Percentiles rank a stretch among this genome's conserved stretches.
phyloP scores from a whole-genome alignment of 1,140 invertebrate genomes.

The Berghia stephanieae region DNA sequence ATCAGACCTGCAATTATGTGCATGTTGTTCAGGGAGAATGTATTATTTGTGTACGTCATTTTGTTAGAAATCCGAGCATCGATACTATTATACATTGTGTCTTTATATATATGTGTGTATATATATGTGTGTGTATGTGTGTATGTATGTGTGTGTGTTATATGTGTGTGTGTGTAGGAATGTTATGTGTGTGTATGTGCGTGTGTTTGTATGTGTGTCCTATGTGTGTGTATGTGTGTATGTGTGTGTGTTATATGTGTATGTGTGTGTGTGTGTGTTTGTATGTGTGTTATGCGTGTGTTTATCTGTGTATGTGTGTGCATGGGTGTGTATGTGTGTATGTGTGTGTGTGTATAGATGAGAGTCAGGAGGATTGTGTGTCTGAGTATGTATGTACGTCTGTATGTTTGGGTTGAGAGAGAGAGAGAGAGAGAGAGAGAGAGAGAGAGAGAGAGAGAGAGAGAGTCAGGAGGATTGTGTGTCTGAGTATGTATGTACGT shows the following conservation, averaged over 20 bases:
- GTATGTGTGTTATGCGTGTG: not conserved
- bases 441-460: conserved; percentile 15
- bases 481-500: not conserved
- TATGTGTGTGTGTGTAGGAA: too few relatives aligned
- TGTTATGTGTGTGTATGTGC: too few relatives aligned
- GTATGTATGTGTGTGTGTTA: not conserved
- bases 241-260: too few relatives aligned
- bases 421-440: conserved; percentile 8
- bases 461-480: not conserved
- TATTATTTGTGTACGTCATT: conserved; percentile 31
- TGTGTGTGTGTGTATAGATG: not conserved
- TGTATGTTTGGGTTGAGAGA: not conserved
- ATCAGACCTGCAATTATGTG: too few relatives aligned
- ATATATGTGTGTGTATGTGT: not conserved
- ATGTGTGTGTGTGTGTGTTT: not conserved
- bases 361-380: conserved; percentile 5
- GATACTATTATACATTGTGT: not conserved
- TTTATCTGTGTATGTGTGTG: not conserved
- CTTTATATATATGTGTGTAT: not conserved
- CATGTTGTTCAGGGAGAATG: conserved; percentile 31
- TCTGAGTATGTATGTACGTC: not conserved
- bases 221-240: too few relatives aligned
- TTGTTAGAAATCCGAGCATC: not conserved
- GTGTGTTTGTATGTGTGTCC: too few relatives aligned
- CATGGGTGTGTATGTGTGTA: not conserved